phyloP scores from a whole-genome alignment of 2,888 invertebrate species.

The Chironomus riparius region DNA sequence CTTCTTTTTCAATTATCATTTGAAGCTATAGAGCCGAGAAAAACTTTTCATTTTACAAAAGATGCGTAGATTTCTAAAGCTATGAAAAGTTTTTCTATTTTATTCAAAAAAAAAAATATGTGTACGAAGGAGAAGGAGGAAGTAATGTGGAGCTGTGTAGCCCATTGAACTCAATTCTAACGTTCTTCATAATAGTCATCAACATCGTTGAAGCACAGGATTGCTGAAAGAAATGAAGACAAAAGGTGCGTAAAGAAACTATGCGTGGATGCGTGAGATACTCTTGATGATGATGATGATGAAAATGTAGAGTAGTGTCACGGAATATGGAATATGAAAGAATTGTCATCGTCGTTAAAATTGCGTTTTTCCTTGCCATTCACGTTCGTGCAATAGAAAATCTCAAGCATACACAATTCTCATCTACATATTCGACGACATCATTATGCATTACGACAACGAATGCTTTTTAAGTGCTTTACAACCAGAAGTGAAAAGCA shows the following conservation, averaged over 20 bases:
- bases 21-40: not conserved
- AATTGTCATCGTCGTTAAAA: not conserved
- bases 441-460: not conserved
- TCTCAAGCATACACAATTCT: not conserved
- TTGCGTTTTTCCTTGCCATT: not conserved
- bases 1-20: not conserved
- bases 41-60: not conserved
- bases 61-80: not conserved
- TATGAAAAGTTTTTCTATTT: not conserved
- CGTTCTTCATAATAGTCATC: not conserved
- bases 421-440: not conserved
- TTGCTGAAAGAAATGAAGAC: not conserved
- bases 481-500: not conserved
- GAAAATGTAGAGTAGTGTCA: not conserved
- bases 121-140: too few relatives aligned
- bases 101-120: too few relatives aligned
- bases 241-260: not conserved
- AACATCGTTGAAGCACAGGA: not conserved
- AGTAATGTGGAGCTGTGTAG: not conserved
- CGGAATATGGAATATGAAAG: not conserved
- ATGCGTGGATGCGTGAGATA: not conserved
- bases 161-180: not conserved
- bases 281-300: not conserved
- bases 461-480: slow-evolving; percentile 3
- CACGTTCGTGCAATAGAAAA: not conserved